phyloP scores from a whole-genome alignment of 2,797 vertebrate species.

The Lateolabrax maculatus region DNA sequence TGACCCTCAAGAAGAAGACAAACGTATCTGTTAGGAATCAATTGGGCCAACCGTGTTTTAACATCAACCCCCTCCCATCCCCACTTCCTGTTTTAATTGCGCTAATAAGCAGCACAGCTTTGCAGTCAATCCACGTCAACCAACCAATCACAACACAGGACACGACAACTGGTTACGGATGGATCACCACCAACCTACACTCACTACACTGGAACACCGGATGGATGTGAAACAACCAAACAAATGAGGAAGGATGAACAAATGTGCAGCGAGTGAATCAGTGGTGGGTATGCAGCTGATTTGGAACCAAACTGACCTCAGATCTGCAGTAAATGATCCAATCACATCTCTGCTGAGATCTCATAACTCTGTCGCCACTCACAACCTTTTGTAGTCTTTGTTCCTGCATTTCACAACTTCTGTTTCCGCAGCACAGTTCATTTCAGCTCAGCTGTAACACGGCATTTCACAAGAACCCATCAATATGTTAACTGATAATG shows the following conservation, averaged over 20 bases:
- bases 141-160: slow-evolving; percentile 56
- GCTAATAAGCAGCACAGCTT: slow-evolving; percentile 42
- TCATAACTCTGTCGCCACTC: not conserved
- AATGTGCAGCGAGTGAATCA: slow-evolving; percentile 19
- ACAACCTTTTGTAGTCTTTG: not conserved
- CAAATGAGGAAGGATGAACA: slow-evolving; percentile 30
- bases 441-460: not conserved
- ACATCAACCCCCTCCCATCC: not conserved
- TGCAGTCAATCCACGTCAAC: slow-evolving; percentile 6
- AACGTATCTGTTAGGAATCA: slow-evolving; percentile 82
- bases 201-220: slow-evolving; percentile 45
- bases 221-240: slow-evolving; percentile 49
- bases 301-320: not conserved
- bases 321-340: not conserved
- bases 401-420: not conserved
- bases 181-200: slow-evolving; percentile 33
- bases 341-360: not conserved
- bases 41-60: slow-evolving; percentile 1
- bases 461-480: not conserved
- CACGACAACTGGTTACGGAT: slow-evolving; percentile 45
- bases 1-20: slow-evolving; percentile 91
- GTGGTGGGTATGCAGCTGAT: not conserved
- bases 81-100: slow-evolving; percentile 7
- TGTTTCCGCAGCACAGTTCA: not conserved
- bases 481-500: not conserved